A percentile compares a stretch with the other conserved stretches of the same genome.
These are phyloP conservation scores for Bemisia tabaci DNA, from an alignment of 1,140 invertebrate species.

Conservation along the genomic window DNA sequence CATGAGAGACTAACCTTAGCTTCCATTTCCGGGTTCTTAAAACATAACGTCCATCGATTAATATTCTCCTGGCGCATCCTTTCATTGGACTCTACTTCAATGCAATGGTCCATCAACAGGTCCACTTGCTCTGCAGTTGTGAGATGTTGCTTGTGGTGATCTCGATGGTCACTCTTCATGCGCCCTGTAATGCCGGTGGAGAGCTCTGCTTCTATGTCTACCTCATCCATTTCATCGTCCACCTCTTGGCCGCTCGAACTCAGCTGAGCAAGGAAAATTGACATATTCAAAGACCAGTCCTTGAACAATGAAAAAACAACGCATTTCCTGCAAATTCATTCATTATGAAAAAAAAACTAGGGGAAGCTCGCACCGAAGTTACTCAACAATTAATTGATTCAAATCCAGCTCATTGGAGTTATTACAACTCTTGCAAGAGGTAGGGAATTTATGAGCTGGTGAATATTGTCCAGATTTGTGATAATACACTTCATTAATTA, in stretches of 20 bases:
- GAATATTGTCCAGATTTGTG: too few relatives aligned
- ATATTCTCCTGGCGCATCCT: slow-evolving; percentile 78
- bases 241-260: slow-evolving; percentile 35
- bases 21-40: slow-evolving; percentile 58
- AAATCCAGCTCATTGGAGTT: too few relatives aligned
- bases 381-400: too few relatives aligned
- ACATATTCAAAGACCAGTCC: neutral
- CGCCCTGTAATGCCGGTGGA: slow-evolving; percentile 8
- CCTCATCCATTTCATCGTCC: slow-evolving; percentile 24
- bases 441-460: too few relatives aligned
- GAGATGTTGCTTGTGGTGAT: slow-evolving; percentile 1
- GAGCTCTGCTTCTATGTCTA: slow-evolving; percentile 16
- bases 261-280: slow-evolving; percentile 26
- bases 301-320: neutral
- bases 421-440: too few relatives aligned
- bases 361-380: too few relatives aligned
- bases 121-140: slow-evolving; percentile 53
- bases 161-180: neutral
- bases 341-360: neutral
- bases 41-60: slow-evolving; percentile 69
- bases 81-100: slow-evolving; percentile 87
- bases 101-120: slow-evolving; percentile 73
- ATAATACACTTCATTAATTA: too few relatives aligned
- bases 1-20: slow-evolving; percentile 47
- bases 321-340: neutral